These are phyloP conservation scores for Acanthiza pusilla DNA, from an alignment of 2,797 vertebrate genomes.

Conservation along the genomic window DNA sequence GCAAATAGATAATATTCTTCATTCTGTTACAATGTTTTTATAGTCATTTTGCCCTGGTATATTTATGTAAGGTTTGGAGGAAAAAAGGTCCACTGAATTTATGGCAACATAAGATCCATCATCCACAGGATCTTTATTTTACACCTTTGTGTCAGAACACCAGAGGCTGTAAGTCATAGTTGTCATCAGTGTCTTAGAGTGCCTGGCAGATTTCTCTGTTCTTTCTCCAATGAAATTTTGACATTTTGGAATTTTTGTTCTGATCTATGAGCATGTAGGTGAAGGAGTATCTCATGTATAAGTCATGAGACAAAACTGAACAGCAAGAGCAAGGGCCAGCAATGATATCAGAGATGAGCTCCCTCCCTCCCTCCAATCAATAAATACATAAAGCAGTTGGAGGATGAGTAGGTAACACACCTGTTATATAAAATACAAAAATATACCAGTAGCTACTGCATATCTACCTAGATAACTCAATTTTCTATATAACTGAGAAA, in stretches of 20 bases:
- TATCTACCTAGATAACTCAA: not conserved
- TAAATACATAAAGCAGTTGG: not conserved
- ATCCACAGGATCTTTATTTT: not conserved
- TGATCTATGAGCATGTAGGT: not conserved
- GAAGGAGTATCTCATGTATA: not conserved
- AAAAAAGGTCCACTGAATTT: not conserved
- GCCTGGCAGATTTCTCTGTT: not conserved
- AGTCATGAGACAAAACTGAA: not conserved
- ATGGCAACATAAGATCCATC: not conserved
- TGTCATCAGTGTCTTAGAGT: not conserved
- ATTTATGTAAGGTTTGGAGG: fast-evolving
- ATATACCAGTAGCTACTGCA: not conserved
- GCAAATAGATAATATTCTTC: not conserved
- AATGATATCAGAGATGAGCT: not conserved
- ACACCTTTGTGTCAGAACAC: not conserved
- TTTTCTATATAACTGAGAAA: not conserved
- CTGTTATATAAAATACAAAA: not conserved
- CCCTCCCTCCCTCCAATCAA: not conserved
- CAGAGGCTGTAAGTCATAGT: not conserved
- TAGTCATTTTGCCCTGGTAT: not conserved
- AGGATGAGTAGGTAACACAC: not conserved
- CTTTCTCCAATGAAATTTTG: not conserved
- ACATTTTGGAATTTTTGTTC: not conserved
- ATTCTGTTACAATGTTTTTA: not conserved
- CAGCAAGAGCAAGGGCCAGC: not conserved